phyloP scores from a whole-genome alignment of 2,888 invertebrate genomes.

The Tuta absoluta region DNA sequence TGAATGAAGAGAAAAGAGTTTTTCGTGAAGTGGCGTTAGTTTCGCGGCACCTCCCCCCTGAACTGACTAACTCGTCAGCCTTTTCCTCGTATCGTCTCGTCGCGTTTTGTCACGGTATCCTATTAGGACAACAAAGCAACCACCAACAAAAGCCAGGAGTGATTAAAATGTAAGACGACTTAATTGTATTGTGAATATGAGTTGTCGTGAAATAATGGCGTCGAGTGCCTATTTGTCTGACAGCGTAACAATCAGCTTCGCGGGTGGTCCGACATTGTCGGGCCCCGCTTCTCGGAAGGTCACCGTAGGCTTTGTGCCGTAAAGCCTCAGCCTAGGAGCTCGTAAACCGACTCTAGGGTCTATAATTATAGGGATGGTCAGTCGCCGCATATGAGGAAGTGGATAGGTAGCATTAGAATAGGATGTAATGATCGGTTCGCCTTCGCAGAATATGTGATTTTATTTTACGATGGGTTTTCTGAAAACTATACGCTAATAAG shows the following conservation, averaged over 20 bases:
- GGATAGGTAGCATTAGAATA: conserved; percentile 37
- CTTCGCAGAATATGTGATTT: conserved; percentile 38
- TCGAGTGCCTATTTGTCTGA: conserved; percentile 56
- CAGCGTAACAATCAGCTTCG: conserved; percentile 62
- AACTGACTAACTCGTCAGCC: conserved; percentile 1
- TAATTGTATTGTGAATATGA: conserved; percentile 50
- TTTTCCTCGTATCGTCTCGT: conserved; percentile 3
- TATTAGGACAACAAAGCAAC: conserved; percentile 35
- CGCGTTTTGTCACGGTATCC: conserved; percentile 23
- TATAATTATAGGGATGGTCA: conserved; percentile 59
- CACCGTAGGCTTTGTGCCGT: conserved; percentile 56
- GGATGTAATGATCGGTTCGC: conserved; percentile 41
- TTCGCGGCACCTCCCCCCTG: too few relatives aligned
- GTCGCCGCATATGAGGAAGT: conserved; percentile 52
- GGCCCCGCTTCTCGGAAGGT: conserved; percentile 72
- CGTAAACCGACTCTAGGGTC: conserved; percentile 58
- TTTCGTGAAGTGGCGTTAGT: too few relatives aligned
- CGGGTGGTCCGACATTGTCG: conserved; percentile 70
- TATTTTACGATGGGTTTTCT: conserved; percentile 27
- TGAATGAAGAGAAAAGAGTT: too few relatives aligned
- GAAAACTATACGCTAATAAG: conserved; percentile 13
- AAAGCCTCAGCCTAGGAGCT: conserved; percentile 61
- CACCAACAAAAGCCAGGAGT: conserved; percentile 36
- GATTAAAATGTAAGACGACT: conserved; percentile 46
- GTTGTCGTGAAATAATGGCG: conserved; percentile 48